Base-by-base conservation (phyloP, 2,888 invertebrate genomes). In the Phlogophora meticulosa region DNA sequence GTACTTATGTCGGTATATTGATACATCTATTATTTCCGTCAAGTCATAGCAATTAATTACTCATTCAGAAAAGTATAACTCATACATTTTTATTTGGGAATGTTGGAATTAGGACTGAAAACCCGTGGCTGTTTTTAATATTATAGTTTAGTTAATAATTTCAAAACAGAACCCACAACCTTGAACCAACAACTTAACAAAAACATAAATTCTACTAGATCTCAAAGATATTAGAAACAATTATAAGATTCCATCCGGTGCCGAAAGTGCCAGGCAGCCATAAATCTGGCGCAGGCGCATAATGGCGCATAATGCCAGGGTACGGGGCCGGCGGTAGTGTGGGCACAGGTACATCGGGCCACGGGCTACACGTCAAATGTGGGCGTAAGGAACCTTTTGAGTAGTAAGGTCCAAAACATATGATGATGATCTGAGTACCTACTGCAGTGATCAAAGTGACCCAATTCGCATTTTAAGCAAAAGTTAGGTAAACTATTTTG, bases 221-320 rank as follows among this genome's bases (percentile, higher is more conserved):
- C 49, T 36, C 11, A 53, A 40, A 71, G 61, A 66, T 66, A 61
- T 69, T 71, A 65, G 52, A 76, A 73, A 75, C 72, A 78, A 78
- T 76, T 70, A 72, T 72, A 82, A 82, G 64, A 65, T 57, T 59
- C 62, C 77, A 80, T 80, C 82, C 85, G 84, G 72, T 66, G 76
- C 74, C 73, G 76, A 82, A 78, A 81, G 60, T 56, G 72, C 79
- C 85, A 81, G 81, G 80, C 69, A 72, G 58, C 76, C 79, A 86
- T 90, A 90, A 90, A 89, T 90, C 87, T 86, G 78, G 66, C 75
- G 88, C 90, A 87, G 83, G 81, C 67, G 59, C 62, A 72, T 90
- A 91, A 92, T 91, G 84, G 87, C 79, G 52, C 75, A 63, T 92
- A 92, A 92, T 92, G 79, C 67, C 75, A 78, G 88, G 90, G 85